phyloP scores from a whole-genome alignment of 2,888 invertebrate species.

The Caenorhabditis doughertyi region DNA sequence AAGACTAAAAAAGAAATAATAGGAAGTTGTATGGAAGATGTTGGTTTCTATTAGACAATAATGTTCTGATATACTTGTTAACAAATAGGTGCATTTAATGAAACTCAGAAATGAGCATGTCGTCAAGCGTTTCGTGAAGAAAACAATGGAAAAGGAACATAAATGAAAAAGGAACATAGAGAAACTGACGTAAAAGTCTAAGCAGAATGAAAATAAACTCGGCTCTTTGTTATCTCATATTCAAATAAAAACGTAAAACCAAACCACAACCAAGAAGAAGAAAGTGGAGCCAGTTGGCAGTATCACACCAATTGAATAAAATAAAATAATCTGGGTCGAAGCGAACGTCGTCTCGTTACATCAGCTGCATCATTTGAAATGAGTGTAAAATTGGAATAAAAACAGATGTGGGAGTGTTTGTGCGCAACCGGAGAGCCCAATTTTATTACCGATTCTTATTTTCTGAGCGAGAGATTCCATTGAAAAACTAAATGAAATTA shows the following conservation, averaged over 20 bases:
- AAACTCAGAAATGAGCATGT: too few species aligned
- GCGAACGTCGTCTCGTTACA: slow-evolving; percentile 13
- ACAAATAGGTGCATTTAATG: too few species aligned
- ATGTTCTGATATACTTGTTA: too few species aligned
- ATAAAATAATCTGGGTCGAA: slow-evolving; percentile 26
- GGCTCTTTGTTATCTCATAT: too few species aligned
- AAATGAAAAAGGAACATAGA: too few species aligned
- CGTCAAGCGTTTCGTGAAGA: too few species aligned
- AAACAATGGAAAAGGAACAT: too few species aligned
- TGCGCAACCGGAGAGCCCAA: slow-evolving; percentile 14
- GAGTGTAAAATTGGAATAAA: slow-evolving; percentile 51
- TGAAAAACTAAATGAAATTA: slow-evolving; percentile 35
- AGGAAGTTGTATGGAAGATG: too few species aligned
- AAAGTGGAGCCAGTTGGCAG: not conserved
- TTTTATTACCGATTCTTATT: slow-evolving; percentile 36
- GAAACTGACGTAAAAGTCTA: too few species aligned
- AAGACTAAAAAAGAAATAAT: too few species aligned
- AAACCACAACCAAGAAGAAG: not conserved
- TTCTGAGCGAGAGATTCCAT: slow-evolving; percentile 13
- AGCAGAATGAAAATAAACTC: not conserved
- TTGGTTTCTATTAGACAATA: too few species aligned
- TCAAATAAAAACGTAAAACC: not conserved
- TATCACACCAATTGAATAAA: slow-evolving; percentile 12
- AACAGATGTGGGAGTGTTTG: slow-evolving; percentile 49
- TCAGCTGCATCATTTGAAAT: slow-evolving; percentile 37